Evolutionary conservation across 2,113 vertebrate genomes (phyloP).

Genomic region (Rhinogobius similis): DNA sequence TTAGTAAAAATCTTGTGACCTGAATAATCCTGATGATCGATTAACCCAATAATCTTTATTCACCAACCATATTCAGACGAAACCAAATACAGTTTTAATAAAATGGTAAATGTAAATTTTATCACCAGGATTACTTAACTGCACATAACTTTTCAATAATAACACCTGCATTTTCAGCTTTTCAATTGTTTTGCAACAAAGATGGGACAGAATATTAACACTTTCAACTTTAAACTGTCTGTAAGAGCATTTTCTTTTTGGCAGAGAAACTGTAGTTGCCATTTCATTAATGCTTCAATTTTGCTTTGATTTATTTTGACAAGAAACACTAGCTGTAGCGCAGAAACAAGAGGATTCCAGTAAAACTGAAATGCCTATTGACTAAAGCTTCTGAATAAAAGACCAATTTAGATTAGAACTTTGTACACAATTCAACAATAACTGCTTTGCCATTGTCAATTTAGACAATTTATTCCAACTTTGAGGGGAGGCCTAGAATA

Average conservation of each 20-base stretch:
- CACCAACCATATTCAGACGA: too few species aligned
- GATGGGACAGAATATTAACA: background rate
- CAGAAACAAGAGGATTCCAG: background rate
- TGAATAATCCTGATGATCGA: too few species aligned
- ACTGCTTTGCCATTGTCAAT: background rate
- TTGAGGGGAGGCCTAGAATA: background rate
- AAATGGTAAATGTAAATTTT: too few species aligned
- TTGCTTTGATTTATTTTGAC: background rate
- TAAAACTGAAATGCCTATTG: background rate
- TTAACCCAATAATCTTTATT: too few species aligned
- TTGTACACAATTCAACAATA: background rate
- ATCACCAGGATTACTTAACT: too few species aligned
- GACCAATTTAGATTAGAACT: background rate
- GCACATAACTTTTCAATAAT: background rate
- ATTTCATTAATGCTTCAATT: background rate
- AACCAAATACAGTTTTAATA: too few species aligned
- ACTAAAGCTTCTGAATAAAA: background rate
- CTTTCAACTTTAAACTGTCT: background rate
- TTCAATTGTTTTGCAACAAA: too few species aligned
- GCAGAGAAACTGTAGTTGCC: background rate
- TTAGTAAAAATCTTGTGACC: too few species aligned
- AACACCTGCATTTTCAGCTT: too few species aligned
- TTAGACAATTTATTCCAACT: background rate
- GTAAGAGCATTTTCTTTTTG: background rate
- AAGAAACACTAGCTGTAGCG: background rate